A percentile compares a stretch with the other conserved stretches of the same genome.
Conservation (phyloP, 2,113 vertebrate species). For the Carollia perspicillata region DNA sequence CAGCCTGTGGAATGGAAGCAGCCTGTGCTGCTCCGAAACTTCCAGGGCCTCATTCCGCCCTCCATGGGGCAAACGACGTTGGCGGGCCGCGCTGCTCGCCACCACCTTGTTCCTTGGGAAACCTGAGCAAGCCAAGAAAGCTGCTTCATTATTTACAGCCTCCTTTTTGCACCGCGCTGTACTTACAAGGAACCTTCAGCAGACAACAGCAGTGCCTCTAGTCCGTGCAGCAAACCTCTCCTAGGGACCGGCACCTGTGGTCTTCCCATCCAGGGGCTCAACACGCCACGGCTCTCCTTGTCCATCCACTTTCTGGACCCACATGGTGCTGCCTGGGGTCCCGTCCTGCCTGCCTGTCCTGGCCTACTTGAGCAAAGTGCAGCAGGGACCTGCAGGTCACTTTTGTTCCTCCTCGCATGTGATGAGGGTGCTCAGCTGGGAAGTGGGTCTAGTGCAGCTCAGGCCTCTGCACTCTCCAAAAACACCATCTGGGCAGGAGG, state of each 20-base stretch:
- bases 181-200: not conserved
- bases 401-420: not conserved
- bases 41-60: not conserved
- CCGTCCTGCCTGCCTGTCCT: not conserved
- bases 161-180: not conserved
- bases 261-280: not conserved
- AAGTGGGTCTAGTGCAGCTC: not conserved
- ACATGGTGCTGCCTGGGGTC: not conserved
- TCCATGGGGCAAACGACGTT: not conserved
- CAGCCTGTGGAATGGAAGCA: not conserved
- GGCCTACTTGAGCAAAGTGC: not conserved
- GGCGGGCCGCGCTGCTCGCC: not conserved
- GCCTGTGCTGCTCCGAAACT: not conserved
- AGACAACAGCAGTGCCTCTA: not conserved
- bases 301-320: not conserved
- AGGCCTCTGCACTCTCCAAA: not conserved
- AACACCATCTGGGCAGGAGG: not conserved
- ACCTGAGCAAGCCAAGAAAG: conserved; percentile 34
- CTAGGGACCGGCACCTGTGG: not conserved
- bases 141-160: conserved; percentile 57
- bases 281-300: not conserved
- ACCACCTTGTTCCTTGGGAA: conserved; percentile 28
- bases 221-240: not conserved
- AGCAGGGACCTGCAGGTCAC: not conserved
- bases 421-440: not conserved